Conservation (phyloP, 2,797 vertebrate genomes). For the Sebastes steindachneri region DNA sequence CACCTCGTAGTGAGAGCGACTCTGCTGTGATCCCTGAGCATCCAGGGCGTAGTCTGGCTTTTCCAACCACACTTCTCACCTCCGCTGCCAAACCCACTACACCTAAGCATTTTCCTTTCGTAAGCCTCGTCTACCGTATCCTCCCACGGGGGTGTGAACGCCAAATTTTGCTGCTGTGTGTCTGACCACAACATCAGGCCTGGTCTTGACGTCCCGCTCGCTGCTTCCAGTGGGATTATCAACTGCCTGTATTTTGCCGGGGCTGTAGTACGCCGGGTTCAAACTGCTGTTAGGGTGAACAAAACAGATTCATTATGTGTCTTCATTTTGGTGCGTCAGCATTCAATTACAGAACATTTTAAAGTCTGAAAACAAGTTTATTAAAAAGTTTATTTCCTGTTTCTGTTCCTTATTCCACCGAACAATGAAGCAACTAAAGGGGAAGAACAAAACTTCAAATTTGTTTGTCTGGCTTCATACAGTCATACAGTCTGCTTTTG, state of each 20-base stretch:
- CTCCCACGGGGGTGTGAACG: slow-evolving; percentile 36
- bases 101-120: slow-evolving; percentile 54
- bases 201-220: slow-evolving; percentile 9
- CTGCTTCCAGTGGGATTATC: slow-evolving; percentile 50
- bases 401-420: background rate
- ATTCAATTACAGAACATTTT: background rate
- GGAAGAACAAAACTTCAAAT: background rate
- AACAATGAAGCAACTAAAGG: background rate
- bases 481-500: background rate
- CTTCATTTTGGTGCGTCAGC: background rate
- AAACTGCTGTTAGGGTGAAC: background rate
- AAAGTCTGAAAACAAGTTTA: background rate
- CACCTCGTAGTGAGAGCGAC: background rate
- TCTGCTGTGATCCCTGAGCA: slow-evolving; percentile 39
- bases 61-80: slow-evolving; percentile 54
- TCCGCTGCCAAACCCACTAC: slow-evolving; percentile 22
- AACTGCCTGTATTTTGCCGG: slow-evolving; percentile 26
- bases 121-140: slow-evolving; percentile 3
- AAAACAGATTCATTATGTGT: slow-evolving; percentile 3
- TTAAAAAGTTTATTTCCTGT: background rate
- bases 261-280: background rate
- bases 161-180: slow-evolving; percentile 23
- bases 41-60: slow-evolving; percentile 50
- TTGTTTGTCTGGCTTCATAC: background rate
- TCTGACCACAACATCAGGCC: slow-evolving; percentile 41